Percentiles rank a stretch among this genome's conserved stretches.
Conservation (phyloP, 2,797 vertebrate species). For the Alosa sapidissima region DNA sequence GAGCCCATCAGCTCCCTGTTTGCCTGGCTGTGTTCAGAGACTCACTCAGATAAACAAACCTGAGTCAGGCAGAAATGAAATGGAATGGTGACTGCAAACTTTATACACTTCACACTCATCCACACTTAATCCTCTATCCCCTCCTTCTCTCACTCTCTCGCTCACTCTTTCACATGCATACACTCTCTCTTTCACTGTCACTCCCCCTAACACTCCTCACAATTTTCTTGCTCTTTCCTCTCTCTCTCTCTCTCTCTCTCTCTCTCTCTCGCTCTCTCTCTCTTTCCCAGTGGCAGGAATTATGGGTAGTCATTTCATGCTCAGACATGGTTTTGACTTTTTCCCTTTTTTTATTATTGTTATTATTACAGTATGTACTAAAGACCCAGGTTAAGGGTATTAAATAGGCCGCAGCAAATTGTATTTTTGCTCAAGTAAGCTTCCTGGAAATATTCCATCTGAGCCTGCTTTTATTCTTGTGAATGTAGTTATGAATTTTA, state of each 20-base stretch:
- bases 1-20: conserved; percentile 15
- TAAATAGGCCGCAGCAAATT: conserved; percentile 83
- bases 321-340: conserved; percentile 65
- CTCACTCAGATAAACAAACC: neutral
- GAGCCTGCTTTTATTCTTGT: conserved; percentile 79
- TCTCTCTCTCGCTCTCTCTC: conserved; percentile 44
- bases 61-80: conserved; percentile 30
- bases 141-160: neutral
- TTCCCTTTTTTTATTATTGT: conserved; percentile 66
- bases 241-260: conserved; percentile 29
- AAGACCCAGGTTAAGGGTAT: conserved; percentile 78
- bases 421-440: conserved; percentile 84
- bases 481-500: conserved; percentile 89
- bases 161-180: neutral
- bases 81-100: conserved; percentile 33
- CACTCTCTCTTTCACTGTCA: conserved; percentile 6
- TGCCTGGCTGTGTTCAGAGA: neutral
- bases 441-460: conserved; percentile 84
- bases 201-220: conserved; percentile 64
- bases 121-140: neutral
- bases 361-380: conserved; percentile 77
- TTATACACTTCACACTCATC: conserved; percentile 2
- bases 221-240: conserved; percentile 46
- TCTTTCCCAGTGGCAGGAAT: conserved; percentile 68
- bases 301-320: conserved; percentile 77